Base-by-base conservation (phyloP, 2,888 invertebrate genomes). In the Microctonus aethiopoides region DNA sequence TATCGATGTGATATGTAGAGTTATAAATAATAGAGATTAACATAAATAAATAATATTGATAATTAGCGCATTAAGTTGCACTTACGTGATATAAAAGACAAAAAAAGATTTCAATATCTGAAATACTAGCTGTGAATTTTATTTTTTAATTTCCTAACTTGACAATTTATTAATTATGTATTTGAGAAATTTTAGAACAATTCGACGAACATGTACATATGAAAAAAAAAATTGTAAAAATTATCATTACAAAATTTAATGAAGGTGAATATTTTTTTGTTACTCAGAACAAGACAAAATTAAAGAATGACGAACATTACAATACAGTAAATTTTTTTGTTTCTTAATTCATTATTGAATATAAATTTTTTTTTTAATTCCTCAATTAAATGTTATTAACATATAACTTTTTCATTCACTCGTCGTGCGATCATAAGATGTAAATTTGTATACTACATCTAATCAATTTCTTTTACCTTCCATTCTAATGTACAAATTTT, bases 391-490 rank as follows among this genome's bases (percentile, higher is more conserved):
- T 5, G 39, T 39, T n/a, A 39, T 39, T 39, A n/a, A 13, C 11
- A 39, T 39, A 5, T 39, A 2, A n/a, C 13, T 4, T 39, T 2
- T n/a, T n/a, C 39, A 39, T 39, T 4, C 13, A 3, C n/a, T 39
- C n/a, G 36, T 39, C n/a, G 36, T 39, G 39, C n/a, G 39, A 39
- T 54, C 20, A 22, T 54, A 10, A 46, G 5, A 54, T 54, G 26
- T 54, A 1, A 4, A 54, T 24, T 10, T 46, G 2, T 6, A 46
- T n/a, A 56, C 26, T 29, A 26, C 5, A 13, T 56, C 29, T 56
- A 26, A 24, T 29, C 24, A 26, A 56, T 70, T 67, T 56, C 41
- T 72, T 39, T 61, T 67, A 74, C 65, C 51, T 41, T 71, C 36
- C 39, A 68, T 65, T 65, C 24, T 16, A 51, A 24, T 65, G 57